Evolutionary conservation across 2,888 invertebrate species (phyloP), one percentile per base, ranked within the genome.

Genomic region (Callyntrura sp.): DNA sequence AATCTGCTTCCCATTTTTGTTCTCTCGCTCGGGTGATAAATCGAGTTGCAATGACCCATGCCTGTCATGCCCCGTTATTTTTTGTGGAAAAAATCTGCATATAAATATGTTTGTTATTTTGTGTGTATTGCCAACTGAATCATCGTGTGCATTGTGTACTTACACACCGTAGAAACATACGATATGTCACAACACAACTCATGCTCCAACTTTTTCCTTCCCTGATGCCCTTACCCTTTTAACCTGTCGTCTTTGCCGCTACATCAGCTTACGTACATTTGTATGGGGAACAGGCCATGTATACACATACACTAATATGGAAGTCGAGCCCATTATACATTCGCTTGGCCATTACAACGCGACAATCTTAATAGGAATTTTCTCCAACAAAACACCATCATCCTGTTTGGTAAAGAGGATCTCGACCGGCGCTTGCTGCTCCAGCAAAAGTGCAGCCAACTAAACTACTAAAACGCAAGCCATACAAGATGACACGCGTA

Each of bases 41-140:
- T 83, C 55, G 83, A 68, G 83, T 28, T 68, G 51, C 83, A 83
- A 70, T 83, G 83, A 83, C 83, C 83, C 48, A 45, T 82, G 65
- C 35, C 79, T 55, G 79, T 12, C 43, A 45, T 57, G 25, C 28
- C 25, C 57, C 17, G 57, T 60, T 60, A n/a, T 60, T 76, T 48
- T 25, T 76, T 51, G 14, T 48, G 5, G 11, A 8, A 11, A 51
- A 57, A 57, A 76, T 76, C 76, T 51, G 76, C 76, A 76, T 76
- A 76, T 25, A 76, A 51, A 76, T 76, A 51, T 76, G 51, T 73
- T n/a, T 23, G 51, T 23, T 73, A 76, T 76, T 51, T 62, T 23
- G 48, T 48, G 14, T 48, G 23, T 73, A 23, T 73, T 51, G 51
- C 25, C 51, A 48, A 76, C 76, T 48, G 25, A 73, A 48, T 73